Evolutionary conservation across 2,113 vertebrate genomes (phyloP), one percentile per base, ranked within the genome.

Genomic region (Dasyprocta punctata): DNA sequence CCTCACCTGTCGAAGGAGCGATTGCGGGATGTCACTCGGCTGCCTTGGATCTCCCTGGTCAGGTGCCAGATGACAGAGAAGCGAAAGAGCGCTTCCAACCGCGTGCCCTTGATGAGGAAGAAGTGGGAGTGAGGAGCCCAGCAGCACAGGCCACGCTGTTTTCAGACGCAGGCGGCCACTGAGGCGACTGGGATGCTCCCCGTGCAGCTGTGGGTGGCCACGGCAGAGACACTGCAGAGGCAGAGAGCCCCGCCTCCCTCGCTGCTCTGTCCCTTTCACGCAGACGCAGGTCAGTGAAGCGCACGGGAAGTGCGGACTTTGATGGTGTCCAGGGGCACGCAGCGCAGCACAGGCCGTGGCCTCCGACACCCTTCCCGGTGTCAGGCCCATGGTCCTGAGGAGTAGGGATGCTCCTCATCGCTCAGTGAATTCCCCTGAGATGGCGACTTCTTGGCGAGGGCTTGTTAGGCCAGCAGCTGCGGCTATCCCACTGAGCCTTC

Each of bases 21-120:
- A 91, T 98, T 99, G 95, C 99, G 99, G 52, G 99, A 99, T 4
- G 99, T 98, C 92, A 99, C 99, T 90, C 99, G 99, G 98, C 98
- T 99, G 97, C 98, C 98, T 86, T 99, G 99, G 96, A 99, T 99
- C 97, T 99, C 99, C 83, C 99, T 98, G 2, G 99, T 99, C 98
- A 99, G 99, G 98, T 99, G 99, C 99, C 99, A 99, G 96, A 99
- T 98, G 86, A 99, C 98, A 1, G 99, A 99, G 93, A 99, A 99
- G 73, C 99, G 98, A 94, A 99, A 99, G 33, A 99, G 98, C 0
- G 99, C 99, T 98, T 99, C 99, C 98, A 99, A 93, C 87, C 99
- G 98, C 9, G 99, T 99, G 38, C 99, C 99, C 99, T 99, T 65
- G 67, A 82, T 89, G 0, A 61, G 38, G 69, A 91, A 95, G 1